phyloP scores from a whole-genome alignment of 2,113 vertebrate genomes.

The Microcebus lehilahytsara region DNA sequence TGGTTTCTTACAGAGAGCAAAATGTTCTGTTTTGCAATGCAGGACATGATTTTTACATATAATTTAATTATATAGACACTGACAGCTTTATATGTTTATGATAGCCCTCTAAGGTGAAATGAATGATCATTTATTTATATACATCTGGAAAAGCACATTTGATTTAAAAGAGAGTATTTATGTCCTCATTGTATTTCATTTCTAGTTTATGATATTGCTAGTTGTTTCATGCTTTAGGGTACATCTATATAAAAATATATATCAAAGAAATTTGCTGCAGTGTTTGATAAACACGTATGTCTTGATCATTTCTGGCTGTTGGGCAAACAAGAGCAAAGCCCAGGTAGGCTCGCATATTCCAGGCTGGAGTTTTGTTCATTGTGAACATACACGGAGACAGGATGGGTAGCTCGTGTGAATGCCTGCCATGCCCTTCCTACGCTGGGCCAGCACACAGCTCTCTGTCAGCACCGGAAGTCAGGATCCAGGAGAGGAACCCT shows the following conservation, averaged over 20 bases:
- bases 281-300: background rate
- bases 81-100: slow-evolving; percentile 53
- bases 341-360: background rate
- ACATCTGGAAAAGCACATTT: slow-evolving; percentile 33
- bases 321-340: background rate
- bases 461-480: background rate
- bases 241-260: slow-evolving; percentile 51
- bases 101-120: background rate
- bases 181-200: slow-evolving; percentile 62
- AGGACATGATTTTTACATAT: slow-evolving; percentile 8
- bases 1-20: slow-evolving; percentile 50
- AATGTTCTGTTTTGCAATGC: slow-evolving; percentile 56
- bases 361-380: background rate
- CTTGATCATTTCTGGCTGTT: slow-evolving; percentile 27
- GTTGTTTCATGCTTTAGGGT: slow-evolving; percentile 59
- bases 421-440: background rate
- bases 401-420: background rate
- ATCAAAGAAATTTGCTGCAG: slow-evolving; percentile 28
- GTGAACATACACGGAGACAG: background rate
- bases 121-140: slow-evolving; percentile 58
- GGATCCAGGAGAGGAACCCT: background rate
- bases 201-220: slow-evolving; percentile 23
- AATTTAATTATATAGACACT: slow-evolving; percentile 22
- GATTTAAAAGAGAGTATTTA: slow-evolving; percentile 55
- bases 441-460: background rate